These are phyloP conservation scores for Drosophila meridiana DNA, from an alignment of 2,888 invertebrate species.

Conservation along the genomic window DNA sequence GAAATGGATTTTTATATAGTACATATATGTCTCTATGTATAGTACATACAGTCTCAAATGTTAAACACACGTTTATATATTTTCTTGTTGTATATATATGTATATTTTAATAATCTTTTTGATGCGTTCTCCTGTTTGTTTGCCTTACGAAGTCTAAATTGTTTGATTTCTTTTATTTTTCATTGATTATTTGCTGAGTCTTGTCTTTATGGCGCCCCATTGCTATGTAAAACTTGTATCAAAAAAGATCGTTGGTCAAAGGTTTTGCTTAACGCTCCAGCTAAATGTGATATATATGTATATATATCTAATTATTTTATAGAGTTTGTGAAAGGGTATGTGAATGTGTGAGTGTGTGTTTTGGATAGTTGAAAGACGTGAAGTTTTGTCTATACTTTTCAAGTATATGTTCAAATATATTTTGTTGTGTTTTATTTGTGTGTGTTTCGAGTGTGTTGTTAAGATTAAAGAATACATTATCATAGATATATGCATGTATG, in stretches of 20 bases:
- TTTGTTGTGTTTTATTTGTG: slow-evolving; percentile 66
- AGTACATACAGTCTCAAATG: slow-evolving; percentile 66
- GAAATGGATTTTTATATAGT: slow-evolving; percentile 27
- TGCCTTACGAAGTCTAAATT: slow-evolving; percentile 45
- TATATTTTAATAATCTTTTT: slow-evolving; percentile 22
- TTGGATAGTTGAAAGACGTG: slow-evolving; percentile 61
- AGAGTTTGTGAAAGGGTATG: slow-evolving; percentile 13
- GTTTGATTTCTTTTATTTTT: slow-evolving; percentile 29
- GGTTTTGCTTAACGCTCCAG: slow-evolving; percentile 50
- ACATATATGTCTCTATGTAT: slow-evolving; percentile 35
- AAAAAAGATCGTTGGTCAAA: slow-evolving; percentile 62
- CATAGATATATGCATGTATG: slow-evolving; percentile 43
- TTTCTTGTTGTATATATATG: slow-evolving; percentile 12
- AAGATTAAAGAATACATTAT: slow-evolving; percentile 71
- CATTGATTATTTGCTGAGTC: slow-evolving; percentile 13
- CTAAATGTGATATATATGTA: slow-evolving; percentile 39
- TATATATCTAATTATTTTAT: slow-evolving; percentile 31
- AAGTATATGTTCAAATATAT: slow-evolving; percentile 67
- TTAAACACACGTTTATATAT: slow-evolving; percentile 44
- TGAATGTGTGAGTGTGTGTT: slow-evolving; percentile 20
- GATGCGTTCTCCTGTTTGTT: slow-evolving; percentile 39
- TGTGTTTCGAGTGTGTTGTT: slow-evolving; percentile 53
- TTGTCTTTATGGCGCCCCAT: slow-evolving; percentile 29
- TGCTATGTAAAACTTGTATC: slow-evolving; percentile 60
- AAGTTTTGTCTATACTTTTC: slow-evolving; percentile 70